These are phyloP conservation scores for Pantherophis vulpinus DNA, from an alignment of 2,797 vertebrate genomes.

Conservation along the genomic window DNA sequence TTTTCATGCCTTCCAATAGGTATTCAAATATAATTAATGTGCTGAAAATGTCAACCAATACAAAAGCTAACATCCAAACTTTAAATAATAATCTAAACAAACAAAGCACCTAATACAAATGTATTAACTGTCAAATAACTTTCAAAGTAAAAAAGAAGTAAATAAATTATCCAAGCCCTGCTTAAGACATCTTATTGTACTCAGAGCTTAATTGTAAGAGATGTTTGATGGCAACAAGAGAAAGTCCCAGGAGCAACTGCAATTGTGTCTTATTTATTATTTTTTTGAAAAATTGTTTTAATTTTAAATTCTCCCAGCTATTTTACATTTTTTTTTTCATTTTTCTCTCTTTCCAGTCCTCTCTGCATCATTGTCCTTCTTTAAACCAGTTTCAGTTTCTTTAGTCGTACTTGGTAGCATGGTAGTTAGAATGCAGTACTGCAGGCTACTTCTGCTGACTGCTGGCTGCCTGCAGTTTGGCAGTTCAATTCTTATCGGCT, in stretches of 20 bases:
- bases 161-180: neutral
- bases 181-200: neutral
- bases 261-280: neutral
- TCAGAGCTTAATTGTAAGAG: neutral
- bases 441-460: too few relatives aligned
- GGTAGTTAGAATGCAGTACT: too few relatives aligned
- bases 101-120: neutral
- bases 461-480: too few relatives aligned
- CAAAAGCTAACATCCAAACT: neutral
- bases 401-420: neutral
- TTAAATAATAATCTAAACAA: neutral
- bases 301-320: neutral
- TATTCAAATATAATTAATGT: neutral
- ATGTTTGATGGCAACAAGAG: neutral
- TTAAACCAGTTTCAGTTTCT: neutral
- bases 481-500: too few relatives aligned
- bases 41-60: neutral
- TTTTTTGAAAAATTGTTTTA: neutral
- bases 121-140: neutral
- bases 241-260: neutral
- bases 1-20: neutral
- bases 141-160: neutral
- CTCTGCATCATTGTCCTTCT: neutral
- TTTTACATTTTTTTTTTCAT: neutral
- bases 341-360: neutral